phyloP scores from a whole-genome alignment of 2,113 vertebrate genomes.

The Theristicus caerulescens region DNA sequence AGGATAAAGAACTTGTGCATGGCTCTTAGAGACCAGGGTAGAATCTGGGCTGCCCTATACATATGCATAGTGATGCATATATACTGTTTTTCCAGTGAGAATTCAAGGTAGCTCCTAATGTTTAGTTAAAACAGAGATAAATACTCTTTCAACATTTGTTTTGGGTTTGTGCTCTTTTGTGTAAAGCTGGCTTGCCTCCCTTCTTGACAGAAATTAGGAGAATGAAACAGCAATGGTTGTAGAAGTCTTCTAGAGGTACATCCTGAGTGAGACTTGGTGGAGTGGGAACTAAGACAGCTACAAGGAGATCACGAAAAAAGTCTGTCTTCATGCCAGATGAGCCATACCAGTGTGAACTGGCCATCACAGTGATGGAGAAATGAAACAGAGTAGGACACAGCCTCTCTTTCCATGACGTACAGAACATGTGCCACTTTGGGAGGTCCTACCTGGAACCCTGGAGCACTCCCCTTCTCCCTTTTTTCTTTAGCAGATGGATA shows the following conservation, averaged over 20 bases:
- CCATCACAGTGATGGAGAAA: neutral
- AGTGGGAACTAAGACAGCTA: neutral
- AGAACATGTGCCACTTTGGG: neutral
- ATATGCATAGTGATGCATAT: neutral
- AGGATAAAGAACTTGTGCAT: neutral
- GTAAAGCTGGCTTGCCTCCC: neutral
- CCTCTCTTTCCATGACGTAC: neutral
- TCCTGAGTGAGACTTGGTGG: neutral
- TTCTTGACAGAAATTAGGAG: neutral
- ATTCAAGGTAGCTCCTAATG: neutral
- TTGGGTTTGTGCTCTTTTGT: neutral
- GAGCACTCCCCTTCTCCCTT: too few relatives aligned
- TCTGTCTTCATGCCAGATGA: neutral
- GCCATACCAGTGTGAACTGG: neutral
- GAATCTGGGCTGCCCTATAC: neutral
- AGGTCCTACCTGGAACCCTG: neutral
- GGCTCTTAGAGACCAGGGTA: neutral
- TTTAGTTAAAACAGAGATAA: neutral
- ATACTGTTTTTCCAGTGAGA: neutral
- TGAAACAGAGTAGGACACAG: neutral
- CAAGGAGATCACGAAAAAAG: fast-evolving
- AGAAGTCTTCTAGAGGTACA: neutral
- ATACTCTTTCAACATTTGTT: neutral
- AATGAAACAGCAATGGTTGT: neutral
- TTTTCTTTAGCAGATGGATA: neutral